phyloP scores from a whole-genome alignment of 2,113 vertebrate genomes.

The Microcebus ravelobensis region DNA sequence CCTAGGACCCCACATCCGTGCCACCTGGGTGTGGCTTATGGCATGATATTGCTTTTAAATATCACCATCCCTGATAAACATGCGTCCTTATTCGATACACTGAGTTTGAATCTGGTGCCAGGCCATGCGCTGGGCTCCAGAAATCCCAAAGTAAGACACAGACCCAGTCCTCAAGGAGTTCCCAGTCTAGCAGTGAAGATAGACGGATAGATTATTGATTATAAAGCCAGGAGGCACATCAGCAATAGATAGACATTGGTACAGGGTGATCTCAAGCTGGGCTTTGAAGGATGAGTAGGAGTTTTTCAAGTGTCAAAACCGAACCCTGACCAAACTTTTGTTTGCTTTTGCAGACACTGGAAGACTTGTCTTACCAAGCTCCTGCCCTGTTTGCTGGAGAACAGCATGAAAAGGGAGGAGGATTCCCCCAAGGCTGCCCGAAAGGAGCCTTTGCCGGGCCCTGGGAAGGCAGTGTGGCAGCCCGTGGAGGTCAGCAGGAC shows the following conservation, averaged over 20 bases:
- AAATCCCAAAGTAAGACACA: not conserved
- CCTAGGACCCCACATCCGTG: not conserved
- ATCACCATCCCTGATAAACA: not conserved
- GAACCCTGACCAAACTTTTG: not conserved
- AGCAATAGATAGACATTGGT: not conserved
- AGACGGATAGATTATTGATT: not conserved
- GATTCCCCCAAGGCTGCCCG: constrained; percentile 55
- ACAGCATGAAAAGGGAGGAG: constrained; percentile 43
- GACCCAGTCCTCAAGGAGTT: too few relatives aligned
- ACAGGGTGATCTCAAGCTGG: not conserved
- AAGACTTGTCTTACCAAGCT: constrained; percentile 77
- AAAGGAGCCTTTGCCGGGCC: constrained; percentile 15
- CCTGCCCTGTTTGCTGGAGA: constrained; percentile 67
- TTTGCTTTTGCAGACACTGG: constrained; percentile 78
- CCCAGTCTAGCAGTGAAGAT: not conserved
- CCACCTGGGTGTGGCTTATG: not conserved
- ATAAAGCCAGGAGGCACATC: not conserved
- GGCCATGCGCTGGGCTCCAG: not conserved
- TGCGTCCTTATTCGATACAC: not conserved
- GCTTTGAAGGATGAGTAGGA: constrained; percentile 3
- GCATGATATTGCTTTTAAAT: not conserved
- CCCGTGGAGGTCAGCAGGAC: constrained; percentile 65
- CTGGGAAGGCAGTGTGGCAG: not conserved
- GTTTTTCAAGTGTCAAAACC: not conserved
- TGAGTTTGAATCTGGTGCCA: not conserved